Conservation (phyloP, 2,888 invertebrate species). For the Lepidocyrtoides sp. region DNA sequence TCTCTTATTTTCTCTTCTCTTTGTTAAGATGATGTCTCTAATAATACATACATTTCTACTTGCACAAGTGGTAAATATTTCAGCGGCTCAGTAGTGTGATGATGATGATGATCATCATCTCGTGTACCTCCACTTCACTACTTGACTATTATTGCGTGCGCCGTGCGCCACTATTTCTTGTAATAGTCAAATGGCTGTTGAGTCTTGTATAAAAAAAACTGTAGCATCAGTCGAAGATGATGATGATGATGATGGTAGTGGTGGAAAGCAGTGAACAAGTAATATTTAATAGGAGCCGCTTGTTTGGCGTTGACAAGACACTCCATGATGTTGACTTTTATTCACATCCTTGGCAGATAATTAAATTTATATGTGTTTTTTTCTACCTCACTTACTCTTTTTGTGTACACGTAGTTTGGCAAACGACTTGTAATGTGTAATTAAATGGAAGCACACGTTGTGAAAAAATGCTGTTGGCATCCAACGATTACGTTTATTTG, state of each 20-base stretch:
- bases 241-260: background rate
- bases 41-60: constrained; percentile 63
- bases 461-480: constrained; percentile 75
- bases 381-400: constrained; percentile 65
- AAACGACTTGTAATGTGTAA: constrained; percentile 79
- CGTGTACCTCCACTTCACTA: background rate
- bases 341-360: constrained; percentile 82
- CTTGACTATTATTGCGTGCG: no score
- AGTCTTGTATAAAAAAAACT: no score
- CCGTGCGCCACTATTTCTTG: constrained; percentile 12
- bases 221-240: constrained; percentile 2
- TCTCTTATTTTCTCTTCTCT: constrained; percentile 56
- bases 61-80: constrained; percentile 78
- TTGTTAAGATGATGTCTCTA: constrained; percentile 50
- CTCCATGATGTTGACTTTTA: constrained; percentile 82
- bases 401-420: constrained; percentile 75
- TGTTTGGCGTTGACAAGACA: constrained; percentile 81
- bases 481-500: constrained; percentile 69
- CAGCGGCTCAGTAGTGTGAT: constrained; percentile 64
- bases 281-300: constrained; percentile 77
- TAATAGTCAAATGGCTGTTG: constrained; percentile 68
- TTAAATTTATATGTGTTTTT: constrained; percentile 80
- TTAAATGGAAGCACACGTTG: constrained; percentile 79
- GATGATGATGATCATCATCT: background rate
- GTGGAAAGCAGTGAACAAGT: constrained; percentile 59